A percentile compares a stretch with the other conserved stretches of the same genome.
Evolutionary conservation across 1,140 invertebrate genomes (phyloP).

Genomic region (Leguminivora glycinivorella): DNA sequence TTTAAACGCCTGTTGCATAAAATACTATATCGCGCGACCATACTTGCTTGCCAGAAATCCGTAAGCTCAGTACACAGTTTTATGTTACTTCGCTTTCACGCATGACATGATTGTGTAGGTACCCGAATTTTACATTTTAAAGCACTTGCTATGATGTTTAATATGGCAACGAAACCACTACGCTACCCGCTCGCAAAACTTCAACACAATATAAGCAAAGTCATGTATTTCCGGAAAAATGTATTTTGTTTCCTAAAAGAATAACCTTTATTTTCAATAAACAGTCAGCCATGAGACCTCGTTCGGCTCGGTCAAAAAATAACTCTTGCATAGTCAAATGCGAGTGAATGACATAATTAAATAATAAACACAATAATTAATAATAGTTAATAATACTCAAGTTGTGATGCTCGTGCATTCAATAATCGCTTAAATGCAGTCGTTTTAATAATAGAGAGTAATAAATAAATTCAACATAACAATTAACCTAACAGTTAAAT

Average conservation of each 20-base stretch:
- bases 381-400: constrained; percentile 14
- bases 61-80: too few relatives aligned
- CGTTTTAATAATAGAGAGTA: constrained; percentile 4
- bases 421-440: not conserved
- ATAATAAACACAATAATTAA: not conserved
- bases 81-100: too few relatives aligned
- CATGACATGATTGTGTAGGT: too few relatives aligned
- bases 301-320: too few relatives aligned
- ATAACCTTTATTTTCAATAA: too few relatives aligned
- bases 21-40: too few relatives aligned
- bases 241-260: too few relatives aligned
- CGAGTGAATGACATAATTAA: not conserved
- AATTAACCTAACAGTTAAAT: not conserved
- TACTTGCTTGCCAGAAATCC: too few relatives aligned
- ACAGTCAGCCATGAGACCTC: not conserved
- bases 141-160: not conserved
- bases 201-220: not conserved
- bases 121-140: not conserved
- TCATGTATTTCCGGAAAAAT: not conserved
- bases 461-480: constrained; percentile 11
- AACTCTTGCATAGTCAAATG: not conserved
- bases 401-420: constrained; percentile 9
- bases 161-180: not conserved
- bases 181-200: not conserved
- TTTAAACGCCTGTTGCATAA: too few relatives aligned